Percentiles rank a stretch among this genome's conserved stretches.
Evolutionary conservation across 2,888 invertebrate species (phyloP).

Genomic region (Pammene fasciana): DNA sequence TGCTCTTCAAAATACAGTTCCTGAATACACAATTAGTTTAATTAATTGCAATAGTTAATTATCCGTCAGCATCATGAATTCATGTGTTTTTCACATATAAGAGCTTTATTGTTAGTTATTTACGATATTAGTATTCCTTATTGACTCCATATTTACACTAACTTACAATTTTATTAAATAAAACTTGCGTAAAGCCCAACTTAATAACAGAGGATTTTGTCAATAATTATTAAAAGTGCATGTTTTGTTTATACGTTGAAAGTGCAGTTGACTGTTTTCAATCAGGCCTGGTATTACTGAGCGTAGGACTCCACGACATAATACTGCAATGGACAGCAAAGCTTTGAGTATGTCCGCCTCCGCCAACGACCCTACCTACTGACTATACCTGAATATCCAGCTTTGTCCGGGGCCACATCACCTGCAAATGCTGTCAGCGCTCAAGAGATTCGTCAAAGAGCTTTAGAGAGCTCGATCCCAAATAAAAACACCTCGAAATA

Average conservation of each 20-base stretch:
- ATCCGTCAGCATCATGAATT: no score
- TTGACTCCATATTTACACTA: no score
- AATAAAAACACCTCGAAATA: slow-evolving; percentile 5
- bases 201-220: no score
- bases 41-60: no score
- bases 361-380: slow-evolving; percentile 48
- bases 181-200: no score
- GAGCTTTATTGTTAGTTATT: no score
- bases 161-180: no score
- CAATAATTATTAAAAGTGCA: no score
- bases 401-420: slow-evolving; percentile 50
- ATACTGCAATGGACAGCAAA: slow-evolving; percentile 68
- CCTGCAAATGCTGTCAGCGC: slow-evolving; percentile 45
- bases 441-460: slow-evolving; percentile 43
- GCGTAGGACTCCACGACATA: slow-evolving; percentile 46
- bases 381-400: slow-evolving; percentile 52
- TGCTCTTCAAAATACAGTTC: not conserved
- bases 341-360: slow-evolving; percentile 62
- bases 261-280: slow-evolving; percentile 43
- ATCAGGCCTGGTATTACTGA: slow-evolving; percentile 45
- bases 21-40: not conserved
- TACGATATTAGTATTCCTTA: no score
- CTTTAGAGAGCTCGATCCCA: slow-evolving; percentile 28
- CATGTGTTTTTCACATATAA: no score
- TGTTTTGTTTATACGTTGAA: no score